Base-by-base conservation (phyloP, 2,113 vertebrate species). In the Todiramphus chloris region DNA sequence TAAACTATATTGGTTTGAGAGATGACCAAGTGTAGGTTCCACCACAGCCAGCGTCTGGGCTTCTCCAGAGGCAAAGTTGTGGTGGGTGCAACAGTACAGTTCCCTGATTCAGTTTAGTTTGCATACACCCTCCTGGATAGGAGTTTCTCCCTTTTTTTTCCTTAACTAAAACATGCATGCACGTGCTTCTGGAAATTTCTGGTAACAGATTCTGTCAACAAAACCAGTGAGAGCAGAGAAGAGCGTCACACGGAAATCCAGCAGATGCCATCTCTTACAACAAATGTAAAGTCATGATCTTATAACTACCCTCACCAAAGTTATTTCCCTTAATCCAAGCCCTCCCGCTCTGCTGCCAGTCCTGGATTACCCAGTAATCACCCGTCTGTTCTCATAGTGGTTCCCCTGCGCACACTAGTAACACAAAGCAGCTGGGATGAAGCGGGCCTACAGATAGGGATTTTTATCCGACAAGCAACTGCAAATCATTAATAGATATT, bases 401-500 rank as follows among this genome's bases (percentile, higher is more conserved):
- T 76, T 78, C 33, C 72, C 72, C 84, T 76, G 78, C 2, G 3
- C 48, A 30, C 50, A 31, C 39, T 0, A 28, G 37, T 21, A 74
- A 63, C 94, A 63, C 75, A 86, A 75, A 93, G 82, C 89, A 96
- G 82, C 82, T 88, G 87, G 77, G 63, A 87, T 83, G 75, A 91
- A 96, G 83, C 91, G 88, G 83, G 58, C 66, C 70, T 79, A 48
- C 80, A 73, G 70, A 96, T 4, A 59, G 46, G 67, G 89, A 80
- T 95, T 94, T 94, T 93, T 73, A 89, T 75, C 67, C 90, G 81
- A 89, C 78, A 88, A 95, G 63, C 82, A 92, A 95, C 90, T 86
- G 90, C 80, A 93, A 95, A 96, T 92, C 95, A 94, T 95, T 94
- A 92, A 96, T 89, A 96, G 96, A 94, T 92, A 96, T 96, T 97